Evolutionary conservation across 2,888 invertebrate species (phyloP).

Genomic region (Reticulitermes lucifugus): DNA sequence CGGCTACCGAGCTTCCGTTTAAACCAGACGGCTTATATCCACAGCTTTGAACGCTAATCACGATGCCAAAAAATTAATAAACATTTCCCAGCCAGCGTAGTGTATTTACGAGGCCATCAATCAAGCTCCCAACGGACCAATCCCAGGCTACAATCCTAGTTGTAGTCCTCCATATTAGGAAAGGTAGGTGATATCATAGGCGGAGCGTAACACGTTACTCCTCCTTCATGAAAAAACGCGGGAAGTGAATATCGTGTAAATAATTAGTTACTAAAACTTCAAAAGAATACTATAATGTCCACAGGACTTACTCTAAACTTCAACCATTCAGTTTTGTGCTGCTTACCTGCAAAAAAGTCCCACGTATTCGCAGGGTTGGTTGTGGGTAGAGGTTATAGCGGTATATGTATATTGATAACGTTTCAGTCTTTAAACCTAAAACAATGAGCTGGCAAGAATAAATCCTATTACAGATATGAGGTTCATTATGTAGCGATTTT

Average conservation of each 20-base stretch:
- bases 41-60: neutral
- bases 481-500: neutral
- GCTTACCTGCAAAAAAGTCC: neutral
- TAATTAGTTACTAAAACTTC: constrained; percentile 25
- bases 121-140: constrained; percentile 50
- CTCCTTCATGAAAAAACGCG: constrained; percentile 39
- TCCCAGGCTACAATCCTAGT: constrained; percentile 47
- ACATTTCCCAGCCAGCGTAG: constrained; percentile 46
- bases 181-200: constrained; percentile 52
- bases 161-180: constrained; percentile 52
- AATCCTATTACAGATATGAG: neutral
- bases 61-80: constrained; percentile 23
- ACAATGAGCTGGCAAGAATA: neutral
- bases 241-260: constrained; percentile 9
- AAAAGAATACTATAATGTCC: neutral
- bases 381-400: neutral
- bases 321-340: neutral
- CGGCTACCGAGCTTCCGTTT: neutral
- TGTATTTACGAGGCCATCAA: constrained; percentile 52
- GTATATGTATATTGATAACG: neutral
- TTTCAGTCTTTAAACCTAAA: neutral
- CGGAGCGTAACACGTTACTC: constrained; percentile 49
- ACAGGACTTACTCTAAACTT: neutral
- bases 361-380: neutral
- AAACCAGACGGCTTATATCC: neutral